Evolutionary conservation across 2,888 invertebrate species (phyloP).

Genomic region (Ganaspis brasiliensis): DNA sequence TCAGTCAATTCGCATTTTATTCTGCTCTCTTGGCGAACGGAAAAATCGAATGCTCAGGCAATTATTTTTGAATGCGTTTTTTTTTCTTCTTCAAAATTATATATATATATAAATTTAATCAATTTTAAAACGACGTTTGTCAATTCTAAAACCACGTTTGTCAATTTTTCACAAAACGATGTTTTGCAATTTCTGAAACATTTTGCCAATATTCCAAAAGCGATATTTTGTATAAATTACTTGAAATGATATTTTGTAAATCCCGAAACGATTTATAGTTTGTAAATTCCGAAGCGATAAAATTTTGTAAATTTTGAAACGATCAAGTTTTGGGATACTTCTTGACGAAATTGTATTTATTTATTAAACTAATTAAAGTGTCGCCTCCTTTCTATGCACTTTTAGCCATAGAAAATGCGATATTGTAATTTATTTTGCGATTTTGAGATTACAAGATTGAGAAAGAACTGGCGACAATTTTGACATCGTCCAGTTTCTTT

Average conservation of each 20-base stretch:
- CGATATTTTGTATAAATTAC: too few relatives aligned
- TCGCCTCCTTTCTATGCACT: conserved; percentile 45
- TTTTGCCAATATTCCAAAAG: too few relatives aligned
- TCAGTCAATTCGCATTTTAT: conserved; percentile 19
- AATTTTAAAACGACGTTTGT: too few relatives aligned
- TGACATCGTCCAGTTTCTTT: conserved; percentile 31
- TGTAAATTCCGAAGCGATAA: too few relatives aligned
- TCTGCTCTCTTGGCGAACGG: conserved; percentile 35
- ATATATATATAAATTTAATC: too few relatives aligned
- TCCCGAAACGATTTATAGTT: background rate
- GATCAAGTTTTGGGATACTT: conserved; percentile 53
- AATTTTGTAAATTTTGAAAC: background rate
- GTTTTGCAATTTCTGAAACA: too few relatives aligned
- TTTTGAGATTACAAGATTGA: conserved; percentile 43
- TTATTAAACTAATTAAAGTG: conserved; percentile 54
- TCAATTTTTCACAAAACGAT: too few relatives aligned
- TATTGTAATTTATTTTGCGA: conserved; percentile 55
- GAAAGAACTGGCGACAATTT: conserved; percentile 8
- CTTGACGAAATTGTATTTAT: conserved; percentile 61
- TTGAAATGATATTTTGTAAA: too few relatives aligned
- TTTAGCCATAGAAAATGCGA: conserved; percentile 28
- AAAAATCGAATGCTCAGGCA: conserved; percentile 19
- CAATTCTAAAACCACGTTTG: too few relatives aligned
- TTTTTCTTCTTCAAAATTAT: background rate
- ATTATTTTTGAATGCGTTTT: background rate